Evolutionary conservation across 2,113 vertebrate species (phyloP), one percentile per base, ranked within the genome.

Genomic region (Tamias sibiricus): DNA sequence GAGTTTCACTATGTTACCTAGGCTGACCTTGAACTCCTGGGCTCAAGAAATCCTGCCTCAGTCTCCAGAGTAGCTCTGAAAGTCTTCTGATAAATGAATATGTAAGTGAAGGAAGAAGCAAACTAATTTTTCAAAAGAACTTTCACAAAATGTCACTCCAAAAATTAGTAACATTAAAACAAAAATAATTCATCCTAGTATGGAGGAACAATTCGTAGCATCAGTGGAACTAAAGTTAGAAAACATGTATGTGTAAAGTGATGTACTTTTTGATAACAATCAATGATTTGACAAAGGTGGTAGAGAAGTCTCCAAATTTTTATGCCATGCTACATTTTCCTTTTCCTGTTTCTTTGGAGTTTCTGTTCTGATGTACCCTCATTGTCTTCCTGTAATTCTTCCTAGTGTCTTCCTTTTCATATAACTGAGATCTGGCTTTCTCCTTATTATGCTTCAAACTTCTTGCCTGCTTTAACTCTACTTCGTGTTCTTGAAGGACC

Each of bases 291-390:
- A 76, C 24, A 68, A 57, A 37, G 13, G 37, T 76, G 35, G 64
- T 87, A 71, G 22, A 47, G 59, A 72, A n/a, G 13, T 68, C 62
- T 94, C 14, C 40, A 77, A 94, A 69, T 69, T 92, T 94, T 57
- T 71, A 87, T 37, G 28, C n/a, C 49, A 37, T 75, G 20, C 10
- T 84, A n/a, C 44, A 52, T 37, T 76, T 79, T 72, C 24, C 57
- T 82, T 91, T 96, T 90, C 44, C 79, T 64, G 35, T 95, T 95
- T 87, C 81, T 96, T 85, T 76, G 87, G 72, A 87, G 81, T 76
- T 26, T 32, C 35, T 68, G 37, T 89, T 95, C 44, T 72, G 14
- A 68, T 69, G 54, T 40, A 37, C 54, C 59, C 24, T 20, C 26
- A 74, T 19, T 93, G 26, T 68, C 4, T 76, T 93, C 35, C 72